Evolutionary conservation across 1,140 invertebrate species (phyloP), one percentile per base, ranked within the genome.

Genomic region (Halotydeus destructor): DNA sequence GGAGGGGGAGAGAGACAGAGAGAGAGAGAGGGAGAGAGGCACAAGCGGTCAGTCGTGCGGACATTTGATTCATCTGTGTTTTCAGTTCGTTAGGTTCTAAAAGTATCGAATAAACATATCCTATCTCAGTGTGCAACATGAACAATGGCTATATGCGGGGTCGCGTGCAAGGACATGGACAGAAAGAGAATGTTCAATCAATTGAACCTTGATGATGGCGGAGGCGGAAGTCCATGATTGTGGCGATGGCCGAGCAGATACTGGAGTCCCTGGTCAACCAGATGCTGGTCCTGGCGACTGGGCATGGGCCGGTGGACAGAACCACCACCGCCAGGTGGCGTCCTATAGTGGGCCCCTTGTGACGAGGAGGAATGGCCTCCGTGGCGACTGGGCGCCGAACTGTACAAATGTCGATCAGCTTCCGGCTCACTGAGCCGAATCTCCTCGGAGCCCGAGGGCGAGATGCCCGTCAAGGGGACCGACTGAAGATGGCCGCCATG

Each of bases 361-460:
- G 41, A 39, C 31, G 16, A 12, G 25, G 21, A 37, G 26, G 24
- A 14, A 30, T 32, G 11, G 19, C 41, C n/a, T 12, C 11, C 19
- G 9, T 11, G 19, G 25, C 22, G 34, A 38, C 43, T 35, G 16
- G 61, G 83, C 78, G 59, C 23, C 9, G 80, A 71, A 61, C 78
- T 70, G 60, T 82, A 47, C 16, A 47, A 82, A 59, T 81, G 79
- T 22, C 78, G 69, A 60, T 88, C 82, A 16, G 76, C 76, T 59
- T 89, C 83, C 19, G 78, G 78, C 60, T 88, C 82, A 25, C 80
- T 84, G 69, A 83, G 80, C 49, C 83, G 66, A 52, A 86, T 83
- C 50, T 88, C 84, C 56, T 86, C 82, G 8, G 80, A 85, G 48
- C 76, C 78, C 35, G 58, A 55, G 11, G 81, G 80, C 56, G 80